These are phyloP conservation scores for Ceramica pisi DNA, from an alignment of 2,888 invertebrate genomes.

Conservation along the genomic window DNA sequence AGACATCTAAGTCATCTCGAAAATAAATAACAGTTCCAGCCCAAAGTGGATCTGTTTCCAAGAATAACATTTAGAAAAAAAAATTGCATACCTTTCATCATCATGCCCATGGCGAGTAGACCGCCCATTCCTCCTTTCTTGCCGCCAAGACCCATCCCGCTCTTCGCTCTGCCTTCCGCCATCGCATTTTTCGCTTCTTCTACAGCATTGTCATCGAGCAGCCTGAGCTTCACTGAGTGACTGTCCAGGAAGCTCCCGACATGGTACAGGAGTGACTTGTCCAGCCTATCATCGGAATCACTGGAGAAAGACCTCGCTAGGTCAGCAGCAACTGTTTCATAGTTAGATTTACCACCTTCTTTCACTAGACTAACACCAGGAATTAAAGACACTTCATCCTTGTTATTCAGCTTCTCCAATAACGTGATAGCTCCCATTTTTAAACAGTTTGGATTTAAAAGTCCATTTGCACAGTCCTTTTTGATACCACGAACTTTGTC, in stretches of 20 bases:
- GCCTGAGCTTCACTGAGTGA: constrained; percentile 93
- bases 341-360: constrained; percentile 91
- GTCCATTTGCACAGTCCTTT: constrained; percentile 78
- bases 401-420: constrained; percentile 75
- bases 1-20: no score
- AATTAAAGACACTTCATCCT: constrained; percentile 75
- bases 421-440: constrained; percentile 78
- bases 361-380: constrained; percentile 92
- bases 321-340: constrained; percentile 89
- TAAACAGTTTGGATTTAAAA: constrained; percentile 76
- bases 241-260: constrained; percentile 93
- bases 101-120: constrained; percentile 90
- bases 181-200: constrained; percentile 88
- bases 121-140: constrained; percentile 87
- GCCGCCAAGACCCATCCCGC: constrained; percentile 77
- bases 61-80: not conserved
- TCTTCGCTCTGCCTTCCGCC: constrained; percentile 83
- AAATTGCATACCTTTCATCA: constrained; percentile 90
- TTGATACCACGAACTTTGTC: constrained; percentile 69
- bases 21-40: not conserved
- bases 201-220: constrained; percentile 91
- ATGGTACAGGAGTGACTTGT: constrained; percentile 93
- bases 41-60: not conserved
- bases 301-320: constrained; percentile 93
- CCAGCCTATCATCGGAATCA: constrained; percentile 93